Evolutionary conservation across 1,140 invertebrate genomes (phyloP).

Genomic region (Aphidius gifuensis): DNA sequence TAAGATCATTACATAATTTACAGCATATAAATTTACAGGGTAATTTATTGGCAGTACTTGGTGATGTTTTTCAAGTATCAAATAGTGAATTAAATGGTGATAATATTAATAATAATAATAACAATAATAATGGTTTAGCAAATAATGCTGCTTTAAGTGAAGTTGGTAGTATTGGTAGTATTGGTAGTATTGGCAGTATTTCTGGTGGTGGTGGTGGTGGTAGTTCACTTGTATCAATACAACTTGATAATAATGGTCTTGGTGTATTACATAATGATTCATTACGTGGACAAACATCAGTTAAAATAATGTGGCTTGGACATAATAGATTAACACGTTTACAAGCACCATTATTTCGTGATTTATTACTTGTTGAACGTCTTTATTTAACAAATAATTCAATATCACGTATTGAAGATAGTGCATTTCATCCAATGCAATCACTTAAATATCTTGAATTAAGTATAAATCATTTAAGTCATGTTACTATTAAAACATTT

Average conservation of each 20-base stretch:
- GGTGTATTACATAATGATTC: constrained; percentile 74
- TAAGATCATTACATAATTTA: constrained; percentile 75
- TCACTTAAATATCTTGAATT: constrained; percentile 75
- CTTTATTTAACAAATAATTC: constrained; percentile 82
- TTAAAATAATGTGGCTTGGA: constrained; percentile 85
- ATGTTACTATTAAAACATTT: constrained; percentile 67
- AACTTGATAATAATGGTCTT: constrained; percentile 80
- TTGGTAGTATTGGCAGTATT: no score
- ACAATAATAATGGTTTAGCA: background rate
- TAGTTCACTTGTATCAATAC: constrained; percentile 75
- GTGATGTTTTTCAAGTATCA: constrained; percentile 73
- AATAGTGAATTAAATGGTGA: constrained; percentile 30
- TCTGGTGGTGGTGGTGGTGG: constrained; percentile 2
- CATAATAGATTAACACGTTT: constrained; percentile 75
- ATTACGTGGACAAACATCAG: constrained; percentile 71
- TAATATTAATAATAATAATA: constrained; percentile 36
- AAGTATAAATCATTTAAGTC: constrained; percentile 69
- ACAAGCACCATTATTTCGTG: constrained; percentile 69
- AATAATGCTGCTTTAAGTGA: no score
- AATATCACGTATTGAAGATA: constrained; percentile 75
- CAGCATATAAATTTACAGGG: constrained; percentile 86
- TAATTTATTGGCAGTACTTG: constrained; percentile 72
- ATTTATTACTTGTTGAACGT: constrained; percentile 71
- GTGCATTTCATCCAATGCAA: constrained; percentile 72
- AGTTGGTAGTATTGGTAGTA: no score